Base-by-base conservation (phyloP, 2,888 invertebrate species). In the Nymphalis polychloros region DNA sequence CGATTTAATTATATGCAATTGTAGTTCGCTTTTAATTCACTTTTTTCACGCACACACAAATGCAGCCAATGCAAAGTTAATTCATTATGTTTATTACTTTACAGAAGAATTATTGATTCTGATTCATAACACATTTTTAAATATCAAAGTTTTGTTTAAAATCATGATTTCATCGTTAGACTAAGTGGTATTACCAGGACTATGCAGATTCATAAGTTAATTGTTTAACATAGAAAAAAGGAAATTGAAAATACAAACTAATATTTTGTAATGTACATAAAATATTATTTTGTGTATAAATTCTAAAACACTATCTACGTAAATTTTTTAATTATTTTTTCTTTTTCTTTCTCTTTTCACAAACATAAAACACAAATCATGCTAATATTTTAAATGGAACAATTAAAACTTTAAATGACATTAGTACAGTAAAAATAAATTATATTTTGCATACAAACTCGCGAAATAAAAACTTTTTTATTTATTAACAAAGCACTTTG, bases 331-430 rank as follows among this genome's bases (percentile, higher is more conserved):
- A 27, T 55, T 31, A 31, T 13, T 41, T 41, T n/a, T 55, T 31
- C n/a, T n/a, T n/a, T 17, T 31, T n/a, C 84, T 87, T 89, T 92
- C 92, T 92, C 92, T 92, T 92, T 92, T 92, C 92, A 91, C 87
- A 89, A 92, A 91, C 92, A 92, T 90, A 77, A 78, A 85, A 89
- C 87, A 89, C 88, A 59, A 66, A 61, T 49, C 63, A 62, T 23
- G 35, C 41, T 20, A 46, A 20, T 55, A 48, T 66, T 61, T 55
- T 52, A 19, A 31, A 8, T 55, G 31, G 6, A 31, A 35, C 16
- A n/a, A 35, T 8, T 7, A 8, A n/a, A n/a, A 16, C 17, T 10
- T 17, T 8, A 10, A 55, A n/a, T n/a, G n/a, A 35, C n/a, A n/a
- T n/a, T 55, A 1, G 3, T 55, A 8, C 8, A 31, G 16, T n/a